These are phyloP conservation scores for Drosophila lacicola DNA, from an alignment of 2,888 invertebrate genomes.

Conservation along the genomic window DNA sequence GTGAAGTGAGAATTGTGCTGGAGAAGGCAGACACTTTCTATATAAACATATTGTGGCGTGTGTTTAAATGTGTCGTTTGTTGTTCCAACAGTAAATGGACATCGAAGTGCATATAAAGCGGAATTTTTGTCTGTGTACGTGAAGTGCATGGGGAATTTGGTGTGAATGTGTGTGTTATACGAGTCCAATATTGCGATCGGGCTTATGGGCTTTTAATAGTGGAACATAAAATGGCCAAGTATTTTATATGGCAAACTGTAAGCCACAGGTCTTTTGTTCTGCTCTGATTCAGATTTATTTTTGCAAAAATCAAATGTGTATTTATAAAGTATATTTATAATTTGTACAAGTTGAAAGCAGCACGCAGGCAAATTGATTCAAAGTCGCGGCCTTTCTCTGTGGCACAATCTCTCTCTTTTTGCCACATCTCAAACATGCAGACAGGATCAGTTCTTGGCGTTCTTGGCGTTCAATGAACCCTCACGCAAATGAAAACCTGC, in stretches of 20 bases:
- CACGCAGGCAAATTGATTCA: slow-evolving; percentile 35
- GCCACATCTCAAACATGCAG: slow-evolving; percentile 52
- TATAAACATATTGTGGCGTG: slow-evolving; percentile 28
- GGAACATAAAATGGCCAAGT: slow-evolving; percentile 40
- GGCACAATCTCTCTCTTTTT: slow-evolving; percentile 44
- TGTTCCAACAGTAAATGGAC: slow-evolving; percentile 56
- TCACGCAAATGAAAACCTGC: slow-evolving; percentile 46
- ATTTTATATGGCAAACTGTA: slow-evolving; percentile 5
- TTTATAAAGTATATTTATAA: slow-evolving; percentile 3
- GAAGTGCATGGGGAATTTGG: slow-evolving; percentile 49
- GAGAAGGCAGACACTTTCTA: slow-evolving; percentile 55
- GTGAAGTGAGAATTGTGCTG: slow-evolving; percentile 27
- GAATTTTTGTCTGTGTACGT: slow-evolving; percentile 51
- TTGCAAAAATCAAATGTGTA: background rate
- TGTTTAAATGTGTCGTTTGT: slow-evolving; percentile 42
- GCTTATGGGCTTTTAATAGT: slow-evolving; percentile 63
- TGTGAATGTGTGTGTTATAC: slow-evolving; percentile 5
- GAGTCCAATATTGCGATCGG: slow-evolving; percentile 11
- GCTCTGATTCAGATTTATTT: background rate
- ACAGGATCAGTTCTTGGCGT: slow-evolving; percentile 47
- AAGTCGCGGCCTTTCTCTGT: slow-evolving; percentile 38
- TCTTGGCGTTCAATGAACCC: slow-evolving; percentile 68
- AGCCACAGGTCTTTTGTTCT: slow-evolving; percentile 28
- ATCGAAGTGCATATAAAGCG: slow-evolving; percentile 56
- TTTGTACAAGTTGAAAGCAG: slow-evolving; percentile 21